Conservation (phyloP, 2,888 invertebrate species). For the Blera fallax region DNA sequence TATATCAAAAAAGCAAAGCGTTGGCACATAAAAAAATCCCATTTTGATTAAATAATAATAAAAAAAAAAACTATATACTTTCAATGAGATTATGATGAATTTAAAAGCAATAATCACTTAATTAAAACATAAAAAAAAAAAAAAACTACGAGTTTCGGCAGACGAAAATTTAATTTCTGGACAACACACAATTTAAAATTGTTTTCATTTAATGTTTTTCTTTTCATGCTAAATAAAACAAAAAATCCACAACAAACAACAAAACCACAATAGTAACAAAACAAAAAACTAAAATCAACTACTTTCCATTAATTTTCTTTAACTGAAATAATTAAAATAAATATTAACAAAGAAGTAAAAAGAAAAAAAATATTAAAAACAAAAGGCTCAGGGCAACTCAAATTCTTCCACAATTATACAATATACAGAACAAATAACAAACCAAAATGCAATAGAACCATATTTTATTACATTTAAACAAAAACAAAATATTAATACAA, state of each 20-base stretch:
- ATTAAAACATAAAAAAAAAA: conserved; percentile 18
- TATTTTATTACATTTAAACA: conserved; percentile 70
- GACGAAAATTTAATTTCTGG: conserved; percentile 70
- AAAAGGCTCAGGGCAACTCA: conserved; percentile 82
- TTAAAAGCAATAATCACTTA: conserved; percentile 29
- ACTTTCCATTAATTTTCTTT: conserved; percentile 63
- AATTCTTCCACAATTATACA: conserved; percentile 81
- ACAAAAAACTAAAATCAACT: conserved; percentile 28
- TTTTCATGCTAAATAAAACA: conserved; percentile 22
- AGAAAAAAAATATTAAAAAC: conserved; percentile 72
- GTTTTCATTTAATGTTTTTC: conserved; percentile 17
- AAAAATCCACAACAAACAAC: conserved; percentile 50
- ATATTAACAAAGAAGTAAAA: conserved; percentile 48
- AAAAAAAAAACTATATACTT: conserved; percentile 19
- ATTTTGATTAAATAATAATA: conserved; percentile 43
- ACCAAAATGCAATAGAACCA: conserved; percentile 73
- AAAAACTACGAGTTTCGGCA: conserved; percentile 71
- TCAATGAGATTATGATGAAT: conserved; percentile 29
- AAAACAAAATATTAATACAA: conserved; percentile 30
- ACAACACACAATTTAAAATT: conserved; percentile 42
- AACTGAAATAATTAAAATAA: conserved; percentile 57
- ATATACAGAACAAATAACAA: conserved; percentile 73
- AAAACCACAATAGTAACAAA: conserved; percentile 46
- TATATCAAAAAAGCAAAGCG: conserved; percentile 58
- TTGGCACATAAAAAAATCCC: conserved; percentile 65